Conservation (phyloP, 2,888 invertebrate species). For the Leucania comma region DNA sequence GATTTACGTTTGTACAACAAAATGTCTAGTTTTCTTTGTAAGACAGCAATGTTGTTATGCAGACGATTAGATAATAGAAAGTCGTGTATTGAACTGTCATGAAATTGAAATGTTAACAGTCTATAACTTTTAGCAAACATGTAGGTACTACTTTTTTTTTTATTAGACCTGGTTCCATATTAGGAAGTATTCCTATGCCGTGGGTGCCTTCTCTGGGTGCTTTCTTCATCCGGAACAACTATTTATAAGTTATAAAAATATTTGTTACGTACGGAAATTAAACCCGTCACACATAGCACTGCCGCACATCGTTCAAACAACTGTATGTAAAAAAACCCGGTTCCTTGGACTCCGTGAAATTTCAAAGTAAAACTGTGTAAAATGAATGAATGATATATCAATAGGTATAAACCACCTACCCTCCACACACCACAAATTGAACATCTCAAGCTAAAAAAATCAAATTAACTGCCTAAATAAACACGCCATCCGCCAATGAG, state of each 20-base stretch:
- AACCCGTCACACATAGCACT: too few relatives aligned
- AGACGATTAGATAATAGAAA: neutral
- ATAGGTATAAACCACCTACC: neutral
- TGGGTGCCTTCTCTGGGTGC: too few relatives aligned
- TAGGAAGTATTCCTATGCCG: too few relatives aligned
- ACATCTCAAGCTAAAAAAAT: conserved; percentile 31
- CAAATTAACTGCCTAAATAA: conserved; percentile 49
- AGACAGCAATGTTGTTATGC: neutral
- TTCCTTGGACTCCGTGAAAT: conserved; percentile 2
- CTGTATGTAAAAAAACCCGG: neutral
- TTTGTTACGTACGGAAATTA: too few relatives aligned
- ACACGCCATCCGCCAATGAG: conserved; percentile 47
- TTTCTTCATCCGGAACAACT: too few relatives aligned
- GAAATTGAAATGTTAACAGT: neutral
- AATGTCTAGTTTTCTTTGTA: neutral
- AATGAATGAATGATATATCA: neutral
- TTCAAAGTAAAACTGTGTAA: neutral
- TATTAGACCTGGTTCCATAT: too few relatives aligned
- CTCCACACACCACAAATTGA: conserved; percentile 13
- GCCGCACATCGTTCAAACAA: too few relatives aligned
- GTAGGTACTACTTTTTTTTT: too few relatives aligned
- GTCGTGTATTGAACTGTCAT: neutral
- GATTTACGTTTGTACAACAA: neutral
- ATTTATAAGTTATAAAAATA: too few relatives aligned
- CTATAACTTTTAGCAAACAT: too few relatives aligned